A percentile compares a stretch with the other conserved stretches of the same genome.
These are phyloP conservation scores for Cynopterus sphinx DNA, from an alignment of 2,797 vertebrate genomes.

Conservation along the genomic window DNA sequence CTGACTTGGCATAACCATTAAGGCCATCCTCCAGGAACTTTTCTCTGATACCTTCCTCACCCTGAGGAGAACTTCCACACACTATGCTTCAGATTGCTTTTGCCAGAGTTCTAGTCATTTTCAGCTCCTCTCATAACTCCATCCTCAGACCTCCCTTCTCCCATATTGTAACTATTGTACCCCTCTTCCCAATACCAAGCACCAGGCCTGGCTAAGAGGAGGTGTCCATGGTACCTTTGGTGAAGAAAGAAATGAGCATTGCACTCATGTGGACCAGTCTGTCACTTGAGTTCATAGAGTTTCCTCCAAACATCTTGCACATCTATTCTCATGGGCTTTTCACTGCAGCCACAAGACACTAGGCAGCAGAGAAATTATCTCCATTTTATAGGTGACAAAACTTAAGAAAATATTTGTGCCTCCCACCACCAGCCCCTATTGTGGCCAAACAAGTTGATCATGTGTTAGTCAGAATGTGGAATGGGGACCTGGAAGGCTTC, in stretches of 20 bases:
- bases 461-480: not conserved
- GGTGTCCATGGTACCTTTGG: not conserved
- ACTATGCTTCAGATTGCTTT: not conserved
- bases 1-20: not conserved
- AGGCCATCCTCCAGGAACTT: not conserved
- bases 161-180: not conserved
- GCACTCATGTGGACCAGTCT: not conserved
- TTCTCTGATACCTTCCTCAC: not conserved
- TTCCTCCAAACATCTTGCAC: not conserved
- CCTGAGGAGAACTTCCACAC: not conserved
- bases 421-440: not conserved
- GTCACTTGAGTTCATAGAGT: not conserved
- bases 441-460: constrained; percentile 3
- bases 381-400: constrained; percentile 1
- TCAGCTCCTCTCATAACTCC: constrained; percentile 3
- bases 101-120: not conserved
- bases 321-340: constrained; percentile 36
- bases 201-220: not conserved
- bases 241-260: not conserved
- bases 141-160: not conserved
- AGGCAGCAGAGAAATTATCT: not conserved
- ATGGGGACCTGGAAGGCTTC: not conserved
- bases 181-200: not conserved
- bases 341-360: not conserved
- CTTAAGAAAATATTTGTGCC: constrained; percentile 17